Conservation (phyloP, 2,797 vertebrate genomes). For the Galago senegalensis region DNA sequence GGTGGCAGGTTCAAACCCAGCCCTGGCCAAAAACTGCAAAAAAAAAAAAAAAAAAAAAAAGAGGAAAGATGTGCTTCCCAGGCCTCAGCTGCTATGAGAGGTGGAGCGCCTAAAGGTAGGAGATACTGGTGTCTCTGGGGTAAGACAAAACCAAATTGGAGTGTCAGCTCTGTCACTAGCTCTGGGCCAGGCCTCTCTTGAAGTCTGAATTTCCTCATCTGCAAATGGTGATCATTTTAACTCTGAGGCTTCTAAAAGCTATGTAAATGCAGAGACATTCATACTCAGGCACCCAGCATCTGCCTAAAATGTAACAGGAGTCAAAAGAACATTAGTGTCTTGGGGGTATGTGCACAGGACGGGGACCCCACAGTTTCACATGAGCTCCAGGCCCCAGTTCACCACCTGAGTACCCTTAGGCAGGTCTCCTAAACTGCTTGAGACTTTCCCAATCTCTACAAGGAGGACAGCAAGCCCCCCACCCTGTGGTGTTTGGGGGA, state of each 20-base stretch:
- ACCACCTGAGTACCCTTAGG: too few species aligned
- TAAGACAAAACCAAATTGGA: rapidly evolving
- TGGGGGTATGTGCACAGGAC: rapidly evolving
- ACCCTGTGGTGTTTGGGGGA: rapidly evolving
- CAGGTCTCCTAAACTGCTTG: background rate
- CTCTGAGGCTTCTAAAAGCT: background rate
- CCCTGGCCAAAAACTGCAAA: too few species aligned
- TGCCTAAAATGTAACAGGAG: rapidly evolving
- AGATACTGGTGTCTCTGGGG: rapidly evolving
- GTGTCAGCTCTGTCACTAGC: background rate
- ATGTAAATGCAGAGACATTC: rapidly evolving
- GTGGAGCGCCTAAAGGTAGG: rapidly evolving
- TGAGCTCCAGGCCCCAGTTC: background rate
- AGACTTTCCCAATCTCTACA: background rate
- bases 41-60: background rate
- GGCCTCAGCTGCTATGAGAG: rapidly evolving
- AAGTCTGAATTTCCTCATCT: background rate
- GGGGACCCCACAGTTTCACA: rapidly evolving
- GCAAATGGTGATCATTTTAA: background rate
- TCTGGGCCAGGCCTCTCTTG: background rate
- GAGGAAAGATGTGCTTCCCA: rapidly evolving
- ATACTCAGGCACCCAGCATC: rapidly evolving
- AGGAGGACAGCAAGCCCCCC: background rate
- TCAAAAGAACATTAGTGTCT: background rate
- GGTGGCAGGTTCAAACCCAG: too few species aligned